phyloP scores from a whole-genome alignment of 2,113 vertebrate genomes.

The Forbesichthys agassizii region DNA sequence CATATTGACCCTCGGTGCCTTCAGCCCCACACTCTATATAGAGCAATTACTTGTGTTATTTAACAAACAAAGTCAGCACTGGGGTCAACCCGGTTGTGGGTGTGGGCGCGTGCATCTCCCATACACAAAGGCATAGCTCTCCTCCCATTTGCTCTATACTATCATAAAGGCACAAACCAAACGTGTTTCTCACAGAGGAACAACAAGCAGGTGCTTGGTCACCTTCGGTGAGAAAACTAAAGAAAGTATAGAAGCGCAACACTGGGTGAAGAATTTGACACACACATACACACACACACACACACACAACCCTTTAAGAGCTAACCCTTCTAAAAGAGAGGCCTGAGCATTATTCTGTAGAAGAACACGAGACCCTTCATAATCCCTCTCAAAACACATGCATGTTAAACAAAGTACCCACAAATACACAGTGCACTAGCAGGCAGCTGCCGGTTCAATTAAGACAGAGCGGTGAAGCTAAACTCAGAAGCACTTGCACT shows the following conservation, averaged over 20 bases:
- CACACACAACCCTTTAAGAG: neutral
- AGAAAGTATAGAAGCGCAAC: conserved; percentile 1
- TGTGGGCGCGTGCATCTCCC: neutral
- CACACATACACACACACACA: neutral
- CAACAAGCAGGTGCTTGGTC: conserved; percentile 44
- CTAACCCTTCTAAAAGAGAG: no score
- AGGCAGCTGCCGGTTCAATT: conserved; percentile 4
- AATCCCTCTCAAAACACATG: neutral
- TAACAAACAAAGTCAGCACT: conserved; percentile 16
- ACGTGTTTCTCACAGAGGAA: conserved; percentile 26
- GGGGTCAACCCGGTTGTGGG: neutral
- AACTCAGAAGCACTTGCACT: conserved; percentile 36
- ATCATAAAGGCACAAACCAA: neutral
- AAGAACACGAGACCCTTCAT: neutral
- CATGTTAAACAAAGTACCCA: conserved; percentile 9
- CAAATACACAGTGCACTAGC: conserved; percentile 32
- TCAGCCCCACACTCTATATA: conserved; percentile 27
- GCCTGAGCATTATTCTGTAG: conserved; percentile 2
- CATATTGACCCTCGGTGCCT: conserved; percentile 25
- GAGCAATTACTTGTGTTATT: conserved; percentile 34
- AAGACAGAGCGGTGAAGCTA: neutral
- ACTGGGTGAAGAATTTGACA: neutral
- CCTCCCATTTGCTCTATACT: conserved; percentile 22
- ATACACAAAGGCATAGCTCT: conserved; percentile 20
- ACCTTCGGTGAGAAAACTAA: conserved; percentile 7